A percentile compares a stretch with the other conserved stretches of the same genome.
These are phyloP conservation scores for Acleris emargana DNA, from an alignment of 2,888 invertebrate species.

Conservation along the genomic window DNA sequence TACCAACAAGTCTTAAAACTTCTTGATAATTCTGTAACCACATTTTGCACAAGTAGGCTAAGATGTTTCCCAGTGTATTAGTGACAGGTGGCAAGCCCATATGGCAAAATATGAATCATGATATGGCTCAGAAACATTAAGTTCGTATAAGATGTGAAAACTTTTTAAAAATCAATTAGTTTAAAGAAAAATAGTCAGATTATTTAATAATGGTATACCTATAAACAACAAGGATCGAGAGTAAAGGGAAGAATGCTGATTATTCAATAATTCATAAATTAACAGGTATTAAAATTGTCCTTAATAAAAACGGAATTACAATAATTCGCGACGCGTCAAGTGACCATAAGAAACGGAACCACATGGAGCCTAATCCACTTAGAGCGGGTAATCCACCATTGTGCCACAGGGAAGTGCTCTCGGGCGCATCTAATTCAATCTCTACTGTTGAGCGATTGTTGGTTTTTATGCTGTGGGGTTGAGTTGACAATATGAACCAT, in stretches of 20 bases:
- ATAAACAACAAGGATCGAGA: too few relatives aligned
- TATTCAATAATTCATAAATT: not conserved
- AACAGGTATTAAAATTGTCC: slow-evolving; percentile 3
- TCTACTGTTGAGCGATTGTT: slow-evolving; percentile 50
- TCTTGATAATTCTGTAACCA: too few relatives aligned
- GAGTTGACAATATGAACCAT: not conserved
- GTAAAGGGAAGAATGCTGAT: not conserved
- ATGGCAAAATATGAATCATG: not conserved
- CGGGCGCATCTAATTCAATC: slow-evolving; percentile 63
- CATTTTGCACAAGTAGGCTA: too few relatives aligned
- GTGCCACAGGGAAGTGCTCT: slow-evolving; percentile 46
- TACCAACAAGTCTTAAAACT: too few relatives aligned
- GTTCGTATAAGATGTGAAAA: too few relatives aligned
- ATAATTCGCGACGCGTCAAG: slow-evolving; percentile 20
- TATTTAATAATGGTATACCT: too few relatives aligned
- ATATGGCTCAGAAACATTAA: not conserved
- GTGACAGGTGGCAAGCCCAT: too few relatives aligned
- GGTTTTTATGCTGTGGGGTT: slow-evolving; percentile 7
- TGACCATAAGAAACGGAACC: slow-evolving; percentile 51
- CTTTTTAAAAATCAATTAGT: too few relatives aligned
- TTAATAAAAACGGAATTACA: slow-evolving; percentile 1
- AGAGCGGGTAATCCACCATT: slow-evolving; percentile 59
- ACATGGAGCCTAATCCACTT: slow-evolving; percentile 73
- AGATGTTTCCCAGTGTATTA: too few relatives aligned
- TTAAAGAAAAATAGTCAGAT: too few relatives aligned